These are phyloP conservation scores for Drosophila aff. DNA, from an alignment of 1,140 invertebrate species.

Conservation along the genomic window DNA sequence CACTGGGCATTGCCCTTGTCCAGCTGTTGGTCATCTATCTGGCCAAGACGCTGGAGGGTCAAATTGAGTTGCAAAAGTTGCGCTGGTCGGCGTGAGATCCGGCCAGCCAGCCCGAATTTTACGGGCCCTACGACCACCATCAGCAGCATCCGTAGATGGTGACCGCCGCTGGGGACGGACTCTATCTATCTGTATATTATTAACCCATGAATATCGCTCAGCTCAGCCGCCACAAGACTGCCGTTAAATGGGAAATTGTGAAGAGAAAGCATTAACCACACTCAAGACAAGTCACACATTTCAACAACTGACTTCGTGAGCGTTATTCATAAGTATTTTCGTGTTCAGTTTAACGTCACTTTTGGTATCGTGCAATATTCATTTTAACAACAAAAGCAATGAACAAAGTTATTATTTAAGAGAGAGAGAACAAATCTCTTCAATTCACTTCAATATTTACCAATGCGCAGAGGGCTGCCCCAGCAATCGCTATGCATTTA, in stretches of 20 bases:
- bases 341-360: neutral
- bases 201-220: constrained; percentile 9
- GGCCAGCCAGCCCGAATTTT: constrained; percentile 24
- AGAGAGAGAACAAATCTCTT: neutral
- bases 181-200: constrained; percentile 4
- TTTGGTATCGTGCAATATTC: constrained; percentile 16
- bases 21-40: constrained; percentile 96
- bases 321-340: neutral
- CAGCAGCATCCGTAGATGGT: neutral
- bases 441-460: neutral
- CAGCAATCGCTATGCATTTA: neutral
- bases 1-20: constrained; percentile 91
- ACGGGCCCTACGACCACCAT: constrained; percentile 22
- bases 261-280: neutral
- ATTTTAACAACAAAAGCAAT: neutral
- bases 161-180: too few species aligned
- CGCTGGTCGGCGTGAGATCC: constrained; percentile 87
- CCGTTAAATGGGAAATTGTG: neutral
- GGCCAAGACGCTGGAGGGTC: constrained; percentile 94
- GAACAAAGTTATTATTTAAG: constrained; percentile 2
- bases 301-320: neutral
- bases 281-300: too few species aligned
- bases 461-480: neutral
- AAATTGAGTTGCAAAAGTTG: constrained; percentile 94
- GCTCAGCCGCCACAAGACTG: neutral